Evolutionary conservation across 2,113 vertebrate genomes (phyloP).

Genomic region (Martes martes): DNA sequence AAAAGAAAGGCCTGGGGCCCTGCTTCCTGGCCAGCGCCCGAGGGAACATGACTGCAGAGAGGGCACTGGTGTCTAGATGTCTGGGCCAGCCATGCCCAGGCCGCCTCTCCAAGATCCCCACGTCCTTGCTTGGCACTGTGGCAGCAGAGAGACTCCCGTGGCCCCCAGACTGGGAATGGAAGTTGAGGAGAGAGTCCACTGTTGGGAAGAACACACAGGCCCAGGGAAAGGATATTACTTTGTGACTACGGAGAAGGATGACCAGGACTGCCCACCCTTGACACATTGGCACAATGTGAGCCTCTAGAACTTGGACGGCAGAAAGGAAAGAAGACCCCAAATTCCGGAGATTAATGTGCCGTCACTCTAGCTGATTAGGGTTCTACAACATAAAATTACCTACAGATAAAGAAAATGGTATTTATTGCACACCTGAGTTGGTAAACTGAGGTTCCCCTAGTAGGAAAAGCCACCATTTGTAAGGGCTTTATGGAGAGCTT

Average conservation of each 20-base stretch:
- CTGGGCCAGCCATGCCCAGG: background rate
- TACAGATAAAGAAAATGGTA: background rate
- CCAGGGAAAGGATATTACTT: background rate
- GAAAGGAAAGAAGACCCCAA: background rate
- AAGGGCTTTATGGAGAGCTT: background rate
- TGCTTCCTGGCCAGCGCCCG: background rate
- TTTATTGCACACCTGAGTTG: too few relatives aligned
- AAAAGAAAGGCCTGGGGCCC: background rate
- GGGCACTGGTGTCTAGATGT: background rate
- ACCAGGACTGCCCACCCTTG: background rate
- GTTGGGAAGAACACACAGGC: background rate
- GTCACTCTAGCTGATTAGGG: background rate
- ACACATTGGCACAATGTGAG: background rate
- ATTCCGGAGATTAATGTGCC: background rate
- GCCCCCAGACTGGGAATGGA: background rate
- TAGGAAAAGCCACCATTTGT: background rate
- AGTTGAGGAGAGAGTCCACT: background rate
- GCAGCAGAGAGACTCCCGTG: background rate
- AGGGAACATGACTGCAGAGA: background rate
- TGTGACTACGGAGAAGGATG: background rate
- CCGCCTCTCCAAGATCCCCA: background rate
- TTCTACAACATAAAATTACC: background rate
- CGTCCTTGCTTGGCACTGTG: background rate
- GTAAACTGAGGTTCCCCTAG: background rate
- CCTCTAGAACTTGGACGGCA: background rate